Evolutionary conservation across 2,797 vertebrate species (phyloP).

Genomic region (Muraenolepis orangiensis): DNA sequence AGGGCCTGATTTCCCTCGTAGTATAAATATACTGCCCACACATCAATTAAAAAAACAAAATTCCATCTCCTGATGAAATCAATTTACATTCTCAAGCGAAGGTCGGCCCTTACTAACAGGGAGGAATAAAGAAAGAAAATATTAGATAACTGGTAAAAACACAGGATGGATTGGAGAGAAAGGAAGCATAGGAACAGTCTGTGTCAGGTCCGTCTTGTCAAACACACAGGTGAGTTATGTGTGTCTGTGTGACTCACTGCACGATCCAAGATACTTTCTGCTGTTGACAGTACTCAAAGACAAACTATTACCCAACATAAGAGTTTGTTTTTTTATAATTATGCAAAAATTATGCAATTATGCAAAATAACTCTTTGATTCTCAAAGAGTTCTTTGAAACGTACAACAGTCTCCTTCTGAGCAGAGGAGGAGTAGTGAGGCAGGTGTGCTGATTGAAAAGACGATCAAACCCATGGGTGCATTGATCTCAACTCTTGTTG

Average conservation of each 20-base stretch:
- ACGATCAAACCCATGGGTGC: conserved; percentile 54
- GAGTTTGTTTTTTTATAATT: too few relatives aligned
- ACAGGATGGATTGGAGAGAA: background rate
- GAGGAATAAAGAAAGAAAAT: background rate
- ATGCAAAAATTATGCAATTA: too few relatives aligned
- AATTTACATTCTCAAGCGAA: background rate
- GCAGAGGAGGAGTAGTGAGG: too few relatives aligned
- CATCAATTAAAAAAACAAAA: background rate
- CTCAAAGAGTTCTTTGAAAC: too few relatives aligned
- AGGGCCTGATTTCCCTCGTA: background rate
- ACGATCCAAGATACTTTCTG: too few relatives aligned
- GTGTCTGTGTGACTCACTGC: too few relatives aligned
- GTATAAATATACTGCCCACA: conserved; percentile 1
- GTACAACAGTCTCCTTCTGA: too few relatives aligned
- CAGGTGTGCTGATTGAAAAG: conserved; percentile 70
- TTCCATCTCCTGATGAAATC: conserved; percentile 1
- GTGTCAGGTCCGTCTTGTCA: too few relatives aligned
- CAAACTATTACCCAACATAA: too few relatives aligned
- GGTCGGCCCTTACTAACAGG: background rate
- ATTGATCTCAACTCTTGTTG: conserved; percentile 70
- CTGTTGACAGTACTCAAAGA: too few relatives aligned
- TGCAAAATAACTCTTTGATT: too few relatives aligned
- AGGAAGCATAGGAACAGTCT: conserved; percentile 27
- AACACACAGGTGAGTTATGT: too few relatives aligned
- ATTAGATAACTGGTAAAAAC: background rate